phyloP scores from a whole-genome alignment of 2,888 invertebrate species.

The Folsomia candida region DNA sequence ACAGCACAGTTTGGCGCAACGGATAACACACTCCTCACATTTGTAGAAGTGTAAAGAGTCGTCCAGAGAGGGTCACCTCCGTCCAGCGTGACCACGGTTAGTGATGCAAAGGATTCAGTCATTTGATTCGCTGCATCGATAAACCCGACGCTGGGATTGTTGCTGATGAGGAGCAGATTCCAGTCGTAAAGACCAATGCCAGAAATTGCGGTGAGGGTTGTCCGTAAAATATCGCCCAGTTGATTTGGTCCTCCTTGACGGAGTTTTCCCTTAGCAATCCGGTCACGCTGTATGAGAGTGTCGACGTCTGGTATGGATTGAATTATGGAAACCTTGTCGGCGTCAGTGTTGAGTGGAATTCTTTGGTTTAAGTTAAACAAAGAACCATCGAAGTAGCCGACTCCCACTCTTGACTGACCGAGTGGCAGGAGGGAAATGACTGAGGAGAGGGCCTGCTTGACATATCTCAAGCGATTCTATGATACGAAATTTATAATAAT shows the following conservation, averaged over 20 bases:
- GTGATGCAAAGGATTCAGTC: neutral
- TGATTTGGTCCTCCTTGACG: neutral
- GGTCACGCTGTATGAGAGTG: neutral
- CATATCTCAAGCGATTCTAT: neutral
- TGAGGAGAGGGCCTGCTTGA: neutral
- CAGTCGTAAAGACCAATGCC: neutral
- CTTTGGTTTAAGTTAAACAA: neutral
- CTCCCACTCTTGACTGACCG: neutral
- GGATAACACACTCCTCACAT: slow-evolving; percentile 34
- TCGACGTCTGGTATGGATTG: neutral
- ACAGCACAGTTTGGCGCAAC: slow-evolving; percentile 26
- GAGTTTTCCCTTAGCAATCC: neutral
- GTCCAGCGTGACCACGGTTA: slow-evolving; percentile 40
- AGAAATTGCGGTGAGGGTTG: neutral
- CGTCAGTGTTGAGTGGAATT: neutral
- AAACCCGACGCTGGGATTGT: neutral
- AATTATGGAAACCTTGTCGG: neutral
- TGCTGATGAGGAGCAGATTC: slow-evolving; percentile 7
- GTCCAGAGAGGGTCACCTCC: slow-evolving; percentile 34
- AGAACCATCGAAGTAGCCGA: neutral
- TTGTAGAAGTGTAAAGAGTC: slow-evolving; percentile 34
- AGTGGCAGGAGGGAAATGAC: neutral
- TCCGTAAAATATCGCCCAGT: neutral
- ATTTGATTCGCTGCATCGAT: neutral
- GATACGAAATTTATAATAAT: no score